Evolutionary conservation across 2,888 invertebrate species (phyloP), one percentile per base, ranked within the genome.

Genomic region (Scelioninae gen. 1): DNA sequence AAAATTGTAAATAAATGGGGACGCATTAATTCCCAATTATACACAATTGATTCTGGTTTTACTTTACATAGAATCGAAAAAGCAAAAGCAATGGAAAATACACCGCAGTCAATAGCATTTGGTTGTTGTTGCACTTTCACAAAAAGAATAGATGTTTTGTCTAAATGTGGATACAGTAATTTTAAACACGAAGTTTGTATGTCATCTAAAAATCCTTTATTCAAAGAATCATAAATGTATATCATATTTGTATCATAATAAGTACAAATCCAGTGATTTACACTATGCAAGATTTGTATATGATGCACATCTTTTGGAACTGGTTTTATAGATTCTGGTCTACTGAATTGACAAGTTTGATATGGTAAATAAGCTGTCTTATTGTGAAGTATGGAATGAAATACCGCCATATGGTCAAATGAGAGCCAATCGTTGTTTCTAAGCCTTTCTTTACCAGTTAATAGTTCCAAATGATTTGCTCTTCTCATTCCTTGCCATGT

Each of bases 61-160:
- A 65, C 32, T 31, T 31, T 13, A n/a, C 11, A 49, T n/a, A 49
- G 0, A 32, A 76, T 7, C n/a, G 75, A 66, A 2, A 45, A 34
- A 34, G 56, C 66, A 58, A 76, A 76, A 16, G 56, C 75, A 23
- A 76, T 76, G 4, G 66, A 16, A 49, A 76, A 66, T 6, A 66
- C 75, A n/a, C 56, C 56, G 43, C 75, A 75, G 43, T 56, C 65
- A 32, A 32, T 13, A 15, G 8, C 5, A 62, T 74, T 63, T 7
- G 13, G 29, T 55, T 74, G 63, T n/a, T 53, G 47, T 51, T 66
- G 66, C 3, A 66, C 65, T 38, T 43, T 15, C 7, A 45, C 10
- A 34, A 47, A 69, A 5, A n/a, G n/a, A 6, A 69, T 47, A 4
- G 51, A 32, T 1, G 32, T 56, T 58, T 56, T 32, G 13, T 69